Conservation (phyloP, 2,888 invertebrate genomes). For the Harpalus rubripes region DNA sequence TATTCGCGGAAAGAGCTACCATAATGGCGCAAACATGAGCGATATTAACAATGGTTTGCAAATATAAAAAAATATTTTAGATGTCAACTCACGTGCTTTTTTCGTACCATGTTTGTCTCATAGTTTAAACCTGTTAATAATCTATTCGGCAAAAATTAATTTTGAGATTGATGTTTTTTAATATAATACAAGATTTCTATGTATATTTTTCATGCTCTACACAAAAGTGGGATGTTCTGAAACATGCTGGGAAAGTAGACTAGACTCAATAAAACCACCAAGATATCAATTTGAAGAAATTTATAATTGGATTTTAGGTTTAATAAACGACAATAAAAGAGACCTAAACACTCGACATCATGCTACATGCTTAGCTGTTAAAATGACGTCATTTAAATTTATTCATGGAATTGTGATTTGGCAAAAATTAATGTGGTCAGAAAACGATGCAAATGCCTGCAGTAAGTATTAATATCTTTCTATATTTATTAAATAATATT, state of each 20-base stretch:
- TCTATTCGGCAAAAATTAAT: conserved; percentile 8
- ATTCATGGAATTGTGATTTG: conserved; percentile 9
- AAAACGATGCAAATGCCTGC: conserved; percentile 8
- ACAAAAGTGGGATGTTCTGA: conserved; percentile 13
- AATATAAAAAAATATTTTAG: too few species aligned
- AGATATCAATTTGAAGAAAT: conserved; percentile 19
- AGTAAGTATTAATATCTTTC: conserved; percentile 5
- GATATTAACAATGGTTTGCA: too few species aligned
- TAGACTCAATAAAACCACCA: conserved; percentile 16
- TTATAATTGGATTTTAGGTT: background rate
- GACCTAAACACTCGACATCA: conserved; percentile 23
- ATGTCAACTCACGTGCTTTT: too few species aligned
- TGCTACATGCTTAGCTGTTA: conserved; percentile 9
- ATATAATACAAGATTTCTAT: conserved; percentile 3
- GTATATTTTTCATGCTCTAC: conserved; percentile 18
- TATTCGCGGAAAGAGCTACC: too few species aligned
- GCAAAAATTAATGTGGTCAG: conserved; percentile 27
- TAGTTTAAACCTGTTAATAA: conserved; percentile 27
- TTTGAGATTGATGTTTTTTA: conserved; percentile 1
- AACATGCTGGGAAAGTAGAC: conserved; percentile 32
- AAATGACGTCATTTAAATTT: conserved; percentile 19
- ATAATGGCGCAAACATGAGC: too few species aligned
- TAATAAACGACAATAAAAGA: conserved; percentile 20
- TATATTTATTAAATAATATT: conserved; percentile 13
- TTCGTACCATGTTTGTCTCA: background rate